phyloP scores from a whole-genome alignment of 2,113 vertebrate species.

The Mugil cephalus region DNA sequence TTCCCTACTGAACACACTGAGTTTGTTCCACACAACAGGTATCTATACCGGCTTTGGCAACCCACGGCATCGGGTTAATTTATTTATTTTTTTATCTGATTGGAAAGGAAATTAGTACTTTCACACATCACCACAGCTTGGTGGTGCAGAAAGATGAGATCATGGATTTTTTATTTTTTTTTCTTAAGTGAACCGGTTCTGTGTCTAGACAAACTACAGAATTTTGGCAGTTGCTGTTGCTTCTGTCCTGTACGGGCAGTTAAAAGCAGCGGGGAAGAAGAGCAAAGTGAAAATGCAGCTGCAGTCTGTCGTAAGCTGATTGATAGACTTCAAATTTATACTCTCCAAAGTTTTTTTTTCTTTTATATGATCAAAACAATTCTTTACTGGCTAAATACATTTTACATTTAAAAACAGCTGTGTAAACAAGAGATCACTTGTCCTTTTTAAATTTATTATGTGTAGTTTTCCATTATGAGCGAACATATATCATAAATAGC shows the following conservation, averaged over 20 bases:
- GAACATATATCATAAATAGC: not conserved
- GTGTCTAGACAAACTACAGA: no score
- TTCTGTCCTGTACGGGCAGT: constrained; percentile 3
- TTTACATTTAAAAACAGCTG: not conserved
- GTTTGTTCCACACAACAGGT: no score
- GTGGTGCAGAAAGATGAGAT: no score
- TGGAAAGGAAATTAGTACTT: no score
- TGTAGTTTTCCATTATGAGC: not conserved
- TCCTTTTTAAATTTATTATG: not conserved
- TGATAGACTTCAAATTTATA: not conserved
- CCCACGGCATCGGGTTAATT: no score
- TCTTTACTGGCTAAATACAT: not conserved
- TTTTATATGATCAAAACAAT: not conserved
- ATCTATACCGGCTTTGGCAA: no score
- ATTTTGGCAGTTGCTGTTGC: not conserved
- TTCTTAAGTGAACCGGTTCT: no score
- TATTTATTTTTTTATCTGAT: no score
- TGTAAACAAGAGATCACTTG: constrained; percentile 22
- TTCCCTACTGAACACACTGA: no score
- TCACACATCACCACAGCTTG: no score
- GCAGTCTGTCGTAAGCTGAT: constrained; percentile 2
- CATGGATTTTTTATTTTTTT: no score
- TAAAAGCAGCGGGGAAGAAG: not conserved
- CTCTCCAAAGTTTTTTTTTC: no score
- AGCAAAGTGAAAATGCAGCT: constrained; percentile 5